Evolutionary conservation across 2,113 vertebrate genomes (phyloP).

Genomic region (Brachypodius melanocephalos): DNA sequence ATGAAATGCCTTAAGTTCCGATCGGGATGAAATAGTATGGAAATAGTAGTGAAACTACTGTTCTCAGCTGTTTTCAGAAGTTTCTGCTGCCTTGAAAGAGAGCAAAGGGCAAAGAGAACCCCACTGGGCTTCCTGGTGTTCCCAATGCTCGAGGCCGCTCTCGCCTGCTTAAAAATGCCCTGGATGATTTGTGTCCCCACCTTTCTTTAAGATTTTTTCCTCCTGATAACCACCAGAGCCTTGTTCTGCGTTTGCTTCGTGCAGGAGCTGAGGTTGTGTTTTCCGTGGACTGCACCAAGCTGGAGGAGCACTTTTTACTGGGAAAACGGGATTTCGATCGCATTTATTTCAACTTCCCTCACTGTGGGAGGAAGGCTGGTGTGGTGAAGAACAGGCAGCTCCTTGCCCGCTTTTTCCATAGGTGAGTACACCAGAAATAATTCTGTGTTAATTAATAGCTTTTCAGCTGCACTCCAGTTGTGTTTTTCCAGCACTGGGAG

Average conservation of each 20-base stretch:
- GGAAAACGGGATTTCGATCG: slow-evolving; percentile 74
- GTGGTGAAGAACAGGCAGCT: slow-evolving; percentile 91
- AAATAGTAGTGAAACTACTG: accelerated
- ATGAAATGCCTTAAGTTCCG: no score
- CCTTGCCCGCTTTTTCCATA: slow-evolving; percentile 85
- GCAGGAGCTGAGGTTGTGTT: slow-evolving; percentile 84
- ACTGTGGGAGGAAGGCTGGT: slow-evolving; percentile 93
- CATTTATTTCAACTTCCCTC: slow-evolving; percentile 94
- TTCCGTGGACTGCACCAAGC: slow-evolving; percentile 85
- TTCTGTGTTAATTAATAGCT: no score
- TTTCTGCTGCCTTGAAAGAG: not conserved
- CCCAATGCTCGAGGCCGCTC: accelerated
- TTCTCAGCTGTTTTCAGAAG: not conserved
- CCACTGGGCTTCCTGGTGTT: not conserved
- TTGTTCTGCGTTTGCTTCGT: not conserved
- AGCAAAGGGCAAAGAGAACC: not conserved
- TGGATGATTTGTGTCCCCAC: not conserved
- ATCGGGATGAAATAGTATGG: accelerated
- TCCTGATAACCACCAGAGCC: not conserved
- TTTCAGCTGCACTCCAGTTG: not conserved
- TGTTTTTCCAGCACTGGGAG: not conserved
- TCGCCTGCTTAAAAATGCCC: not conserved
- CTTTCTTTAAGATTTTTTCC: not conserved
- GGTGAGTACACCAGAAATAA: slow-evolving; percentile 67
- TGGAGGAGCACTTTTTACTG: slow-evolving; percentile 72